Conservation (phyloP, 2,888 invertebrate genomes). For the Girardia tigrina region DNA sequence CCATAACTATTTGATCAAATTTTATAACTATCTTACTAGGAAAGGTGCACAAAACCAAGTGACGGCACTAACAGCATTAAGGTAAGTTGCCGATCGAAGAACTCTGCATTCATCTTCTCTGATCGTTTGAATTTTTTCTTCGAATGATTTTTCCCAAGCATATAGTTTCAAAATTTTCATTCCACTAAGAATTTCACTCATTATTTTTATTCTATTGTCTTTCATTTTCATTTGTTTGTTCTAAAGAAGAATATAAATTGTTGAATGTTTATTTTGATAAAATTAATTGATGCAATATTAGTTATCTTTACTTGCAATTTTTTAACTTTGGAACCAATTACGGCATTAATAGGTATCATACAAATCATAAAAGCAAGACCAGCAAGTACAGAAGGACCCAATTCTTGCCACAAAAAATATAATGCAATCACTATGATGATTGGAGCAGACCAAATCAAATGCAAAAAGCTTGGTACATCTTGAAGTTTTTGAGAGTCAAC, state of each 20-base stretch:
- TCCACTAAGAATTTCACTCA: conserved; percentile 51
- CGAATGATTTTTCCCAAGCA: conserved; percentile 36
- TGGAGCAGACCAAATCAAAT: conserved; percentile 41
- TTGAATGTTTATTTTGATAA: too few species aligned
- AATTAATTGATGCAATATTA: too few species aligned
- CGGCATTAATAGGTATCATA: conserved; percentile 57
- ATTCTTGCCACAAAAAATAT: conserved; percentile 48
- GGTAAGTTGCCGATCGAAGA: conserved; percentile 70
- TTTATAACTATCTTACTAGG: too few species aligned
- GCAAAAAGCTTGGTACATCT: conserved; percentile 40
- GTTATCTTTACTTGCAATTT: conserved; percentile 46
- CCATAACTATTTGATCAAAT: too few species aligned
- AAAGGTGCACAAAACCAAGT: conserved; percentile 59
- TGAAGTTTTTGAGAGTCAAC: conserved; percentile 51
- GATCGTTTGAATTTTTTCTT: conserved; percentile 55
- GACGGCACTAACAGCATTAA: conserved; percentile 63
- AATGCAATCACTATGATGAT: conserved; percentile 42
- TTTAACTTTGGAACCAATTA: conserved; percentile 45
- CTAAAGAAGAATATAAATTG: conserved; percentile 38
- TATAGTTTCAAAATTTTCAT: conserved; percentile 43
- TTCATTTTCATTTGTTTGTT: conserved; percentile 48
- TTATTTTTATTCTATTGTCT: conserved; percentile 49
- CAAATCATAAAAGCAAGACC: conserved; percentile 85
- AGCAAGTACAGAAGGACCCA: conserved; percentile 69
- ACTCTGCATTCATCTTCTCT: conserved; percentile 72